Percentiles rank a stretch among this genome's conserved stretches.
Conservation (phyloP, 2,888 invertebrate species). For the Coelogynopora nodosa region DNA sequence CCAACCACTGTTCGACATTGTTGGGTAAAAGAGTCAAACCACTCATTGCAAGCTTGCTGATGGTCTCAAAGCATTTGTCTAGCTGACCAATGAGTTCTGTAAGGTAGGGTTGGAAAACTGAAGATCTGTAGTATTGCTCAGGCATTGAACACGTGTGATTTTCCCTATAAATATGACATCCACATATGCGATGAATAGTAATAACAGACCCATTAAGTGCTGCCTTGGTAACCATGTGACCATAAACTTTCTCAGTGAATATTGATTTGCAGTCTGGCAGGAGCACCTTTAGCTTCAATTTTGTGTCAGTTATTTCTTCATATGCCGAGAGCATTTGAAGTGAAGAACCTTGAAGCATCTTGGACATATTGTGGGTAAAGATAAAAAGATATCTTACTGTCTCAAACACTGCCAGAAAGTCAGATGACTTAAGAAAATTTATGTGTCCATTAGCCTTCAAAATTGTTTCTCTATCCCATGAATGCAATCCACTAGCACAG, state of each 20-base stretch:
- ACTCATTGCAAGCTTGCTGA: neutral
- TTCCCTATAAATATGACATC: neutral
- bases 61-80: neutral
- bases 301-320: neutral
- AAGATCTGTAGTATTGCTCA: neutral
- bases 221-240: neutral
- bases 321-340: neutral
- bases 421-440: neutral
- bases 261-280: neutral
- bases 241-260: neutral
- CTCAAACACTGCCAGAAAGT: neutral
- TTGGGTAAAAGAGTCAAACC: neutral
- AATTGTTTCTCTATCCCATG: neutral
- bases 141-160: neutral
- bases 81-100: neutral
- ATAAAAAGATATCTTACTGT: neutral
- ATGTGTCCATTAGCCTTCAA: neutral
- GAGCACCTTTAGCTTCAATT: neutral
- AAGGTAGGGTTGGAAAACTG: neutral
- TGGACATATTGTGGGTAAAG: neutral
- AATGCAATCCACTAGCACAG: neutral
- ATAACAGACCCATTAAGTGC: neutral
- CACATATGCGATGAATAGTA: neutral
- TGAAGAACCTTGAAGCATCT: neutral
- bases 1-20: neutral